Evolutionary conservation across 2,113 vertebrate genomes (phyloP), one percentile per base, ranked within the genome.

Genomic region (Octodon degus): DNA sequence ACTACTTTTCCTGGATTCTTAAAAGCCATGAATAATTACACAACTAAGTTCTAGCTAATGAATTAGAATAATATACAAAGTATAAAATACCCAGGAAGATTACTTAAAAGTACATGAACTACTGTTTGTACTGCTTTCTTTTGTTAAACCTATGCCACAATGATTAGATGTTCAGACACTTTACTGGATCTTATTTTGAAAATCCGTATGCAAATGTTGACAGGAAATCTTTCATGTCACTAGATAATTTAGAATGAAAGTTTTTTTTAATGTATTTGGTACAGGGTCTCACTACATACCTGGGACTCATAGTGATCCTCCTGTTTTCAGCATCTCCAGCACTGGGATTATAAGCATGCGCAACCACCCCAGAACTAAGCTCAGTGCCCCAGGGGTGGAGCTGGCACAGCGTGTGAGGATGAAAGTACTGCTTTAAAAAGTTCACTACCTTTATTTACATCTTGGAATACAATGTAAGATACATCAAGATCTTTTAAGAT

Each of bases 401-500:
- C 55, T 5, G 0, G 14, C 55, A 4, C 55, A 58, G 55, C 55
- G 4, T 58, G 14, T 17, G 55, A 16, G 50, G 6, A 24, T 25
- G 67, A 80, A 62, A n/a, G 76, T 34, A 47, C 25, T 94, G 2
- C 83, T 76, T 93, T 24, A 85, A 91, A 43, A 72, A 47, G 30
- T 81, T 83, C 67, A 80, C 22, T 11, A 17, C 20, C 47, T 94
- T 81, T 92, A 74, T 90, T 97, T 92, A 58, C 43, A 87, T 20
- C 34, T 77, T 27, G 55, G 65, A 89, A 86, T 77, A 83, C 32
- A 88, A 92, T 96, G 16, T 53, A 79, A 92, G 50, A 76, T 37
- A 91, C 67, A 88, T 7, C 1, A 95, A 95, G 60, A 89, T 92
- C 53, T 96, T 37, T 94, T 25, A 94, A 93, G 43, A 90, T 84